Conservation (phyloP, 2,888 invertebrate species). For the Cancer borealis region DNA sequence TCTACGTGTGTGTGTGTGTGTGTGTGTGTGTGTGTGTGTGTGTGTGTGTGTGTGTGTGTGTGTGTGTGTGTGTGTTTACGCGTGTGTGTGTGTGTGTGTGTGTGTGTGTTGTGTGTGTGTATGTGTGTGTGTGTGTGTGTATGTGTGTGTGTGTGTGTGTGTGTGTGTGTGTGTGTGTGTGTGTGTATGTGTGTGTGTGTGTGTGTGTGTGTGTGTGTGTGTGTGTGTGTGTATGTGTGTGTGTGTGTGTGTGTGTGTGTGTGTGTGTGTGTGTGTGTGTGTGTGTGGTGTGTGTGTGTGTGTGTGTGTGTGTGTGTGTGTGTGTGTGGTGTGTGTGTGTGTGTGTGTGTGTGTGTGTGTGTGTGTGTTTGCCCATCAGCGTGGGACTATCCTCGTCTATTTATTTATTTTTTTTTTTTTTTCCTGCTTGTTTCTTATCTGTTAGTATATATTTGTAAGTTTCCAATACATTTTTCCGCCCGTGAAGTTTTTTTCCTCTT, state of each 20-base stretch:
- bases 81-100: background rate
- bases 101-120: too few relatives aligned
- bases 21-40: background rate
- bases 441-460: background rate
- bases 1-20: background rate
- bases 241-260: background rate
- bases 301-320: too few relatives aligned
- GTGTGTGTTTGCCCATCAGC: background rate
- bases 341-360: conserved; percentile 26
- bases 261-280: background rate
- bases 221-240: too few relatives aligned
- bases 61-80: background rate
- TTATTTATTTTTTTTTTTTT: background rate
- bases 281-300: background rate
- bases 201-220: too few relatives aligned
- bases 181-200: background rate
- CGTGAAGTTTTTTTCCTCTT: background rate
- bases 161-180: background rate
- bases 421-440: background rate
- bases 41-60: background rate
- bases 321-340: too few relatives aligned
- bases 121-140: too few relatives aligned
- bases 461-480: background rate
- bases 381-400: background rate
- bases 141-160: background rate